phyloP scores from a whole-genome alignment of 2,113 vertebrate genomes.

The Microcebus tavaratra region DNA sequence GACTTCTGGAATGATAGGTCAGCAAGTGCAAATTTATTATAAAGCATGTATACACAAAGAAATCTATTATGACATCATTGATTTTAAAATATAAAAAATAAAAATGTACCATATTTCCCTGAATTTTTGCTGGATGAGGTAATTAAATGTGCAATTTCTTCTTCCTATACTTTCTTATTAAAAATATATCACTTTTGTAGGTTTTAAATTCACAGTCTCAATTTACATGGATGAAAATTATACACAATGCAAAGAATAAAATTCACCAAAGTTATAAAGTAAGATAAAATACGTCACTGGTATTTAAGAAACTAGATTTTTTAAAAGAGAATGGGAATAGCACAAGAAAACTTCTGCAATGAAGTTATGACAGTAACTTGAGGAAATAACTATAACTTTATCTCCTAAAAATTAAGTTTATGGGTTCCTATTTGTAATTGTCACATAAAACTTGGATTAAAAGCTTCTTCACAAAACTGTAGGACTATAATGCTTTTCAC shows the following conservation, averaged over 20 bases:
- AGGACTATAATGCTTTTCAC: background rate
- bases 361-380: background rate
- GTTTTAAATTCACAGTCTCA: background rate
- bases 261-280: background rate
- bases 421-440: background rate
- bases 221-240: background rate
- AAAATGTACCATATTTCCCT: background rate
- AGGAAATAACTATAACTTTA: background rate
- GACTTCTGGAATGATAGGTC: slow-evolving; percentile 28
- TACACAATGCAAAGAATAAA: slow-evolving; percentile 2
- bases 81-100: slow-evolving; percentile 57
- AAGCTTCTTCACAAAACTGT: background rate
- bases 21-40: slow-evolving; percentile 51
- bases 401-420: background rate
- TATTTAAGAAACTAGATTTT: slow-evolving; percentile 14
- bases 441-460: slow-evolving; percentile 25
- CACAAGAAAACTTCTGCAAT: background rate
- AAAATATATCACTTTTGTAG: background rate
- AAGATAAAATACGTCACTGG: background rate
- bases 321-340: background rate
- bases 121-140: background rate
- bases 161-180: background rate
- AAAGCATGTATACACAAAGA: slow-evolving; percentile 26
- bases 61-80: background rate
- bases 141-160: slow-evolving; percentile 12